Percentiles rank a stretch among this genome's conserved stretches.
Evolutionary conservation across 1,140 invertebrate species (phyloP).

Genomic region (Alviniconcha marisindica): DNA sequence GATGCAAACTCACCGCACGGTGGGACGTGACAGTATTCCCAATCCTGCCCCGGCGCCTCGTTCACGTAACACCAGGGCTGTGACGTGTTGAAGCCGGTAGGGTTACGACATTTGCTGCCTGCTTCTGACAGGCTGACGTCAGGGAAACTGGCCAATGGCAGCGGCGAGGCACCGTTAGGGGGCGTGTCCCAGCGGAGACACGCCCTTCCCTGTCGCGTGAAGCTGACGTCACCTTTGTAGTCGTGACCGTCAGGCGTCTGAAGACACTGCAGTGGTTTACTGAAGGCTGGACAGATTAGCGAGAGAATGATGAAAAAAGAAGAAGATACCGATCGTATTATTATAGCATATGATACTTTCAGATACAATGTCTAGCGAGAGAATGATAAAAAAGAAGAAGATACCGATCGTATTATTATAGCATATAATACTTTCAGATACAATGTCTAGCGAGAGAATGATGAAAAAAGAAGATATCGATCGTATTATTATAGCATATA

Average conservation of each 20-base stretch:
- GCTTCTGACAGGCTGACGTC: background rate
- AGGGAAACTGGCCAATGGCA: background rate
- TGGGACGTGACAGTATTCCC: background rate
- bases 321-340: too few species aligned
- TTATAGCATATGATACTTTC: too few species aligned
- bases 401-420: too few species aligned
- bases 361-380: too few species aligned
- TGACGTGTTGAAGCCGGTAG: background rate
- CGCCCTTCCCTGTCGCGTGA: background rate
- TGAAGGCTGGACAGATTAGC: too few species aligned
- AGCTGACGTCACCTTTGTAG: conserved; percentile 19
- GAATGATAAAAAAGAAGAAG: too few species aligned
- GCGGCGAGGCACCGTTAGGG: too few species aligned
- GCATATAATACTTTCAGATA: too few species aligned
- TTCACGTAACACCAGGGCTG: conserved; percentile 16
- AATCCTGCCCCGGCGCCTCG: background rate
- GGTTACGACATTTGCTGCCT: conserved; percentile 6
- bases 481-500: too few species aligned
- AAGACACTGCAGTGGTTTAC: background rate
- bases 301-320: too few species aligned
- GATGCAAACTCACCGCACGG: background rate
- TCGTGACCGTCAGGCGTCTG: background rate
- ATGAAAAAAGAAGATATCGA: too few species aligned
- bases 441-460: too few species aligned
- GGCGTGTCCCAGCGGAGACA: background rate